Conservation (phyloP, 2,797 vertebrate species). For the Siniperca scherzeri region DNA sequence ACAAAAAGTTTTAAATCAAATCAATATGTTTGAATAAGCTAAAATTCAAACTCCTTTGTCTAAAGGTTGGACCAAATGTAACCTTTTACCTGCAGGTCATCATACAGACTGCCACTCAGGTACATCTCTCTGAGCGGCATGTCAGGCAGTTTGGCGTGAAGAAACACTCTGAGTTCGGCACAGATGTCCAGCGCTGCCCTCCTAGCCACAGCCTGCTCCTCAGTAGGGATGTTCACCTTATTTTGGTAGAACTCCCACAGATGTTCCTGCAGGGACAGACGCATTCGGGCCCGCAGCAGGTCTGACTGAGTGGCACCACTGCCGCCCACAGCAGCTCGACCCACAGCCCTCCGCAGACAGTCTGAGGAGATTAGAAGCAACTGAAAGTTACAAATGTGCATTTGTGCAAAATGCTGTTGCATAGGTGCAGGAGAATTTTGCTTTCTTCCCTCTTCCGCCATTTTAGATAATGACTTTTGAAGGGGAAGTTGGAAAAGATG, state of each 20-base stretch:
- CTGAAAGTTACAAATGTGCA: not conserved
- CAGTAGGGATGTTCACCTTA: constrained; percentile 89
- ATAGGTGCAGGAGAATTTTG: not conserved
- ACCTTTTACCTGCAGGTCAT: constrained; percentile 92
- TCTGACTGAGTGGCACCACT: constrained; percentile 69
- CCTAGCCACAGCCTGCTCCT: constrained; percentile 93
- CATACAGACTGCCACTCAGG: constrained; percentile 97
- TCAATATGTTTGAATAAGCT: not conserved
- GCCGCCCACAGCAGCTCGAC: constrained; percentile 69
- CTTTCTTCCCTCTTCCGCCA: not conserved
- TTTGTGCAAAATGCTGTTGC: not conserved
- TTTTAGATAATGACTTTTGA: not conserved
- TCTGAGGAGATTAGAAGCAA: constrained; percentile 62
- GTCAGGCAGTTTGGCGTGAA: constrained; percentile 95
- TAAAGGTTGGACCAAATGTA: not conserved
- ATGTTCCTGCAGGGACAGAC: constrained; percentile 94
- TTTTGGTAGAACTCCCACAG: constrained; percentile 92
- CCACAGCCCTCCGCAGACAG: constrained; percentile 73
- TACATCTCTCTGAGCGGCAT: constrained; percentile 99
- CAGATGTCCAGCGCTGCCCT: constrained; percentile 97
- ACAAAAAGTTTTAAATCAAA: not conserved
- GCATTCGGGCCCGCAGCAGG: constrained; percentile 87
- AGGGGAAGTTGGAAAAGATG: constrained; percentile 2
- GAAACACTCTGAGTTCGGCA: constrained; percentile 93
- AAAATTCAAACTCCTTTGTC: not conserved